Conservation (phyloP, 2,888 invertebrate species). For the Oxycera nigricornis region DNA sequence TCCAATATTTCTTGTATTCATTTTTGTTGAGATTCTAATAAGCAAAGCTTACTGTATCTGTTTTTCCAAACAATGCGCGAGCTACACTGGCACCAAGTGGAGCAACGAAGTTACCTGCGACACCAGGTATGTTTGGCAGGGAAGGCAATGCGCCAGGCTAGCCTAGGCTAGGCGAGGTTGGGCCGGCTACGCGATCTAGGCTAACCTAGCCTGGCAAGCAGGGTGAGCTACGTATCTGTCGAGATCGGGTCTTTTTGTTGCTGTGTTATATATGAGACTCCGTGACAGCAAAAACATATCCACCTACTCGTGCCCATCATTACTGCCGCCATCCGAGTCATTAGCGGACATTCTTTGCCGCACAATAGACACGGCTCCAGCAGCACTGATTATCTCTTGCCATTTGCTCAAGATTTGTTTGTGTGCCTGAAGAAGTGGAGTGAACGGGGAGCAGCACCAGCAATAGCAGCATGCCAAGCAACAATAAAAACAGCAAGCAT, state of each 20-base stretch:
- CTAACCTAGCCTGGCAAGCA: neutral
- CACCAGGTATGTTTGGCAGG: too few species aligned
- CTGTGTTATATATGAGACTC: conserved; percentile 34
- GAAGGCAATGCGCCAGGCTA: too few species aligned
- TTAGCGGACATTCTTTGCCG: conserved; percentile 39
- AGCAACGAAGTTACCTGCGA: neutral
- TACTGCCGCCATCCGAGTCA: conserved; percentile 38
- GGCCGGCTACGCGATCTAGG: neutral
- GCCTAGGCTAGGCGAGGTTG: too few species aligned
- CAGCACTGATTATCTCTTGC: conserved; percentile 37
- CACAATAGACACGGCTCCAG: conserved; percentile 32
- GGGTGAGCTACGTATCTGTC: neutral
- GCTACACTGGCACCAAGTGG: neutral
- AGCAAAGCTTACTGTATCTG: neutral
- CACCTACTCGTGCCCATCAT: conserved; percentile 41
- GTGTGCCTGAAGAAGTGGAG: conserved; percentile 10
- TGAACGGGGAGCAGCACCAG: neutral
- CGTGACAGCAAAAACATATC: conserved; percentile 40
- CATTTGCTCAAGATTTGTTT: conserved; percentile 40
- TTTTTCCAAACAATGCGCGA: neutral
- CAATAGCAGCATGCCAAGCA: neutral
- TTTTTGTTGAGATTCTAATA: conserved; percentile 16
- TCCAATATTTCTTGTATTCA: conserved; percentile 33
- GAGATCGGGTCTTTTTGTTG: conserved; percentile 21
- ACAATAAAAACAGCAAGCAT: conserved; percentile 4